Percentiles rank a stretch among this genome's conserved stretches.
Conservation (phyloP, 2,888 invertebrate species). For the Coelinius sp. region DNA sequence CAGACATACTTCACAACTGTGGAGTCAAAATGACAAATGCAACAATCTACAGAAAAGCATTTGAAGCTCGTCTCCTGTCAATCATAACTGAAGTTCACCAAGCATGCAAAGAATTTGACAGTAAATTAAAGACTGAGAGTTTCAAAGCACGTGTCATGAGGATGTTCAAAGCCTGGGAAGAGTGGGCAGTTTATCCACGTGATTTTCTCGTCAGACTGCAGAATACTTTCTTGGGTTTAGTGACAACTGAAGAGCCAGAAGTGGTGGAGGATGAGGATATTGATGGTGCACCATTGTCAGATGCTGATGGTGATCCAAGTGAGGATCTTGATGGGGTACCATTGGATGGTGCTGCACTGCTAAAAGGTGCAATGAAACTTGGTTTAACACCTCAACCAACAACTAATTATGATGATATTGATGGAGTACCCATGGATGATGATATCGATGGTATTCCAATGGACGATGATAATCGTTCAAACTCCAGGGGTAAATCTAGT, state of each 20-base stretch:
- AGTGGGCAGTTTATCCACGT: conserved; percentile 95
- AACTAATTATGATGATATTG: conserved; percentile 77
- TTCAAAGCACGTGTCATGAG: conserved; percentile 92
- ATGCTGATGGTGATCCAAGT: conserved; percentile 70
- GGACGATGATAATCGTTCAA: conserved; percentile 67
- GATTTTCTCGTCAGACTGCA: conserved; percentile 91
- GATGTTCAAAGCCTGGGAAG: conserved; percentile 97
- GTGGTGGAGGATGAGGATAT: conserved; percentile 76
- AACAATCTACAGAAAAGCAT: conserved; percentile 91
- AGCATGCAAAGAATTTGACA: conserved; percentile 83
- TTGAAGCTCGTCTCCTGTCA: conserved; percentile 86
- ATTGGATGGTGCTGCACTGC: conserved; percentile 85
- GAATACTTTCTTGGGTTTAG: conserved; percentile 90
- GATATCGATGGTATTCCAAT: conserved; percentile 84
- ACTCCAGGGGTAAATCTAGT: conserved; percentile 56
- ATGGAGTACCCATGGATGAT: conserved; percentile 81
- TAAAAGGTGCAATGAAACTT: conserved; percentile 79
- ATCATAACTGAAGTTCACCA: conserved; percentile 79
- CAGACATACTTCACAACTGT: conserved; percentile 97
- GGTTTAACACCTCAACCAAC: conserved; percentile 66
- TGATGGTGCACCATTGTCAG: conserved; percentile 78
- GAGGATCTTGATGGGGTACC: conserved; percentile 77
- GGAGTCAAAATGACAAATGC: conserved; percentile 97
- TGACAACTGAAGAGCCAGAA: conserved; percentile 64
- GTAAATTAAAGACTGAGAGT: conserved; percentile 94